These are phyloP conservation scores for Prionace glauca DNA, from an alignment of 2,797 vertebrate genomes.

Conservation along the genomic window DNA sequence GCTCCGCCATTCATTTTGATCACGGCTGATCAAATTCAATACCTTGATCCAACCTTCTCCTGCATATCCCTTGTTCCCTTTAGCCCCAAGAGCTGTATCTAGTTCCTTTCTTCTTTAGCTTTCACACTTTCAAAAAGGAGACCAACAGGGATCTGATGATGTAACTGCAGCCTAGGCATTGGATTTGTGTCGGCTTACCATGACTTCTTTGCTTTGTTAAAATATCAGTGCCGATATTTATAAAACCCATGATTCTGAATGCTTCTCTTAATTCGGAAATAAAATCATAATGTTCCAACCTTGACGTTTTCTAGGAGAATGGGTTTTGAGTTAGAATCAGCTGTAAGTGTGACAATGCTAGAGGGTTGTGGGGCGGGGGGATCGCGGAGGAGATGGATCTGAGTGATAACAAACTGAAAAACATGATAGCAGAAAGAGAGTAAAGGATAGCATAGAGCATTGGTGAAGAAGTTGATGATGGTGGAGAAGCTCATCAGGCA, in stretches of 20 bases:
- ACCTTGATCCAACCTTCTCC: too few species aligned
- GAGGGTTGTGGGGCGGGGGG: conserved; percentile 38
- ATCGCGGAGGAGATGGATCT: conserved; percentile 39
- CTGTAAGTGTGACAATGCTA: conserved; percentile 41
- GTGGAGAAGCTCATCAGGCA: neutral
- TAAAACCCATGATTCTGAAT: neutral
- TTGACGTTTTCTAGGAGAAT: neutral
- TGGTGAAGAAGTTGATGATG: neutral
- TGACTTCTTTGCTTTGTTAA: neutral
- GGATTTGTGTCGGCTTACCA: too few species aligned
- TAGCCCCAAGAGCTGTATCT: too few species aligned
- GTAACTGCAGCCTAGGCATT: too few species aligned
- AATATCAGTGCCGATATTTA: neutral
- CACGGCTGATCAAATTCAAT: too few species aligned
- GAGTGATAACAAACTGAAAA: conserved; percentile 48
- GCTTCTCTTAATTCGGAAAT: neutral
- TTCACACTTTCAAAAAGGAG: too few species aligned
- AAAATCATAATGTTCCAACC: neutral
- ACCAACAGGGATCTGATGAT: too few species aligned
- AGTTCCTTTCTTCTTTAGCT: too few species aligned
- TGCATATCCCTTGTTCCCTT: too few species aligned
- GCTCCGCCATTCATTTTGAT: too few species aligned
- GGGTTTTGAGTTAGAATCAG: neutral
- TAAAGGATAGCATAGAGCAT: neutral
- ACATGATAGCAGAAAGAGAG: conserved; percentile 5